Evolutionary conservation across 2,888 invertebrate species (phyloP).

Genomic region (Chirona hameri): DNA sequence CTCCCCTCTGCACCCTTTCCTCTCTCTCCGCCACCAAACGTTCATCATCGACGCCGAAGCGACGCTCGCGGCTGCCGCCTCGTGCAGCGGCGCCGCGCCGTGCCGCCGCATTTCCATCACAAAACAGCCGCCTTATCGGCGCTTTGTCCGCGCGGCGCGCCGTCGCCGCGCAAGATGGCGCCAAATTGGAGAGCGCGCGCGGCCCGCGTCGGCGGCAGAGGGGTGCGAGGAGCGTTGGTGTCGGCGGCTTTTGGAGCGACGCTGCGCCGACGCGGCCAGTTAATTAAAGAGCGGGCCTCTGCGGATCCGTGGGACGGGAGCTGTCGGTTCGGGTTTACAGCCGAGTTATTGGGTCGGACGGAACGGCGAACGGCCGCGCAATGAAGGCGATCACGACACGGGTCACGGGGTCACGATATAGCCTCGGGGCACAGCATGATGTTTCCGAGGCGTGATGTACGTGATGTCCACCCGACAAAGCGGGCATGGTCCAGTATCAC

Average conservation of each 20-base stretch:
- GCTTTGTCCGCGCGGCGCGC: background rate
- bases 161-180: conserved; percentile 5
- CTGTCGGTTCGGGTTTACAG: background rate
- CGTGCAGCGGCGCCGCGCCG: background rate
- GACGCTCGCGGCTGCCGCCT: background rate
- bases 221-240: background rate
- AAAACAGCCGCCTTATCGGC: background rate
- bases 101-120: conserved; percentile 7
- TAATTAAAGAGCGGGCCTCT: background rate
- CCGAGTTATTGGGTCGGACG: background rate
- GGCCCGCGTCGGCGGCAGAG: background rate
- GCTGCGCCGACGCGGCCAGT: background rate
- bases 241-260: background rate
- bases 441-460: too few relatives aligned
- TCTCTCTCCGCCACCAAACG: background rate
- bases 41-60: conserved; percentile 7
- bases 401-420: background rate
- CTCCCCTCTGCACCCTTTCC: background rate
- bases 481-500: too few relatives aligned
- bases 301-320: background rate
- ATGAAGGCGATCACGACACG: background rate
- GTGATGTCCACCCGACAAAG: too few relatives aligned
- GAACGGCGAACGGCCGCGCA: background rate
- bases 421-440: too few relatives aligned
- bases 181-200: background rate